Evolutionary conservation across 2,797 vertebrate genomes (phyloP).

Genomic region (Pangasius sanitwongsei): DNA sequence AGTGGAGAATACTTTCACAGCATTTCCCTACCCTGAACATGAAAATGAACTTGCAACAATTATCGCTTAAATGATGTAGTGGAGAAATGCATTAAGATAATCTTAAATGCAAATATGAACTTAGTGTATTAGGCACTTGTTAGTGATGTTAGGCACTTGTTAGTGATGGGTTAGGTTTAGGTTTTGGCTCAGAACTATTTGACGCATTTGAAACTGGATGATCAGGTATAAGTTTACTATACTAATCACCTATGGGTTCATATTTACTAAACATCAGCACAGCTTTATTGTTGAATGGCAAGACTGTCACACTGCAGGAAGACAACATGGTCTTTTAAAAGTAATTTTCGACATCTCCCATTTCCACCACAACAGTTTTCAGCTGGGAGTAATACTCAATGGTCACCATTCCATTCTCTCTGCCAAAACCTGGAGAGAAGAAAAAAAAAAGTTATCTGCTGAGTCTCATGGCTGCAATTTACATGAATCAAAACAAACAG

Average conservation of each 20-base stretch:
- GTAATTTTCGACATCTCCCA: slow-evolving; percentile 87
- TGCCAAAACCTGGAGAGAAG: slow-evolving; percentile 85
- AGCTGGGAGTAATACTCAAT: slow-evolving; percentile 93
- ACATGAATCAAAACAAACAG: neutral
- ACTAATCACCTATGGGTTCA: neutral
- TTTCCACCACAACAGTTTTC: slow-evolving; percentile 94
- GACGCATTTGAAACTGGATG: neutral
- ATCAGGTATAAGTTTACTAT: neutral
- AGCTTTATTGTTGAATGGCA: neutral
- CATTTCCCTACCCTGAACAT: neutral
- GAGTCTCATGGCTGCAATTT: neutral
- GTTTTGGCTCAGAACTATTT: neutral
- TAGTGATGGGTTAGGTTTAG: no score
- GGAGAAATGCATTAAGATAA: neutral
- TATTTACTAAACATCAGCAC: neutral
- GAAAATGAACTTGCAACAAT: neutral
- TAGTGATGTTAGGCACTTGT: no score
- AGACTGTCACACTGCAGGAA: neutral
- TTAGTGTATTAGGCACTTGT: slow-evolving; percentile 14
- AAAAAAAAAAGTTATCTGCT: neutral
- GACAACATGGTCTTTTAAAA: slow-evolving; percentile 71
- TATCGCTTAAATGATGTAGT: neutral
- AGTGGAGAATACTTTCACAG: neutral
- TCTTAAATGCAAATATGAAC: neutral
- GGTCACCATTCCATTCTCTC: slow-evolving; percentile 91